Percentiles rank a stretch among this genome's conserved stretches.
phyloP scores from a whole-genome alignment of 2,113 vertebrate genomes.

The Amphiprion percula region DNA sequence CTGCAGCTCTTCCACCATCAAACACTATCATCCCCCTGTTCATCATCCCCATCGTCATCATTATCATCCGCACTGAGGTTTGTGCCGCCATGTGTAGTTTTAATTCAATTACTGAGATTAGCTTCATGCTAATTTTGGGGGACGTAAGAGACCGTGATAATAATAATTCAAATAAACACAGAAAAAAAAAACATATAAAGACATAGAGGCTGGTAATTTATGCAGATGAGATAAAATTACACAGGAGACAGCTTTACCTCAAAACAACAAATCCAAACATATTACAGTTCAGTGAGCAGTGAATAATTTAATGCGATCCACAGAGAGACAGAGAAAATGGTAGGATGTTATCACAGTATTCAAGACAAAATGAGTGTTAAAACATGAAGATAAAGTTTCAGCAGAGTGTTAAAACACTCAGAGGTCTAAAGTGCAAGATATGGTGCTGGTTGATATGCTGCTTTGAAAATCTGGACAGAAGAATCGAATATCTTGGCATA shows the following conservation, averaged over 20 bases:
- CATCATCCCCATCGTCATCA: slow-evolving; percentile 24
- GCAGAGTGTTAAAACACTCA: neutral
- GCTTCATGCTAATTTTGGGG: no score
- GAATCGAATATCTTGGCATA: no score
- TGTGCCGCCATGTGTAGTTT: neutral
- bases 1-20: slow-evolving; percentile 17
- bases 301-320: slow-evolving; percentile 14
- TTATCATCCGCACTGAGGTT: slow-evolving; percentile 22
- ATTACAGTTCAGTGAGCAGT: slow-evolving; percentile 13
- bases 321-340: slow-evolving; percentile 9
- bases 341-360: neutral
- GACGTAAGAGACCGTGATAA: neutral
- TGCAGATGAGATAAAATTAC: slow-evolving; percentile 24
- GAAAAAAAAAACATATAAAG: slow-evolving; percentile 5
- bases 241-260: slow-evolving; percentile 8
- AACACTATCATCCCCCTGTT: slow-evolving; percentile 16
- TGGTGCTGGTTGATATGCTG: neutral
- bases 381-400: neutral
- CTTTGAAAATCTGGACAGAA: no score
- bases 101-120: neutral
- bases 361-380: slow-evolving; percentile 1
- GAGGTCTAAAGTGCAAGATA: no score
- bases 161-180: neutral
- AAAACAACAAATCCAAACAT: slow-evolving; percentile 19
- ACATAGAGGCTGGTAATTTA: slow-evolving; percentile 23